Evolutionary conservation across 2,888 invertebrate species (phyloP).

Genomic region (Cloeon dipterum): DNA sequence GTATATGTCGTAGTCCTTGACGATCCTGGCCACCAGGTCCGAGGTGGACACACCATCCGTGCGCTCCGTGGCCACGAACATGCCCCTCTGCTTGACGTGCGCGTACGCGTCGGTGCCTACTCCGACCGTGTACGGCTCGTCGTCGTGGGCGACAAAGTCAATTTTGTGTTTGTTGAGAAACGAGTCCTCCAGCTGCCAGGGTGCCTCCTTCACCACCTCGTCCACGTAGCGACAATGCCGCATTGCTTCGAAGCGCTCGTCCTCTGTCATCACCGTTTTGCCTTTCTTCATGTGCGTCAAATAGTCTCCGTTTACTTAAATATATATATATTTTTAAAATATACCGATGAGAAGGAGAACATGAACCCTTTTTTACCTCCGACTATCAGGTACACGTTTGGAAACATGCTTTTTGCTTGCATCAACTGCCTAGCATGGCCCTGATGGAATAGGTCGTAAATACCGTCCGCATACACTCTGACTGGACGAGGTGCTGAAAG

Average conservation of each 20-base stretch:
- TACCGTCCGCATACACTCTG: constrained; percentile 94
- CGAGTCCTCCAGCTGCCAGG: constrained; percentile 79
- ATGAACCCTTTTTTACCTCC: too few relatives aligned
- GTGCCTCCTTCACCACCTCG: constrained; percentile 80
- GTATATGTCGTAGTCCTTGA: constrained; percentile 93
- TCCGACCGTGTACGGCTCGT: constrained; percentile 82
- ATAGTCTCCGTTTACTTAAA: constrained; percentile 72
- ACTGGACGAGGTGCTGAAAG: constrained; percentile 49
- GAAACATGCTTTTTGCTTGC: constrained; percentile 92
- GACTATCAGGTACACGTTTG: constrained; percentile 89
- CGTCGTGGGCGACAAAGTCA: constrained; percentile 98
- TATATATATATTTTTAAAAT: too few relatives aligned
- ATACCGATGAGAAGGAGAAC: too few relatives aligned
- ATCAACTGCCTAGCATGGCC: constrained; percentile 90
- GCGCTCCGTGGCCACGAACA: constrained; percentile 91
- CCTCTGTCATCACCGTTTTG: constrained; percentile 86
- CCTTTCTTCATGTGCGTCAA: constrained; percentile 85
- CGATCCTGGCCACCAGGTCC: constrained; percentile 91
- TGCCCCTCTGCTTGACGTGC: constrained; percentile 72
- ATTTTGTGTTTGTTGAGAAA: constrained; percentile 87
- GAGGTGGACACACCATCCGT: constrained; percentile 98
- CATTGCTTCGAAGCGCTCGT: constrained; percentile 79
- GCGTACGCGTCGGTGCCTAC: constrained; percentile 75
- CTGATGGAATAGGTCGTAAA: constrained; percentile 97
- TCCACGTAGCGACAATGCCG: constrained; percentile 98